Percentiles rank a stretch among this genome's conserved stretches.
Conservation (phyloP, 2,113 vertebrate species). For the Carlito syrichta region DNA sequence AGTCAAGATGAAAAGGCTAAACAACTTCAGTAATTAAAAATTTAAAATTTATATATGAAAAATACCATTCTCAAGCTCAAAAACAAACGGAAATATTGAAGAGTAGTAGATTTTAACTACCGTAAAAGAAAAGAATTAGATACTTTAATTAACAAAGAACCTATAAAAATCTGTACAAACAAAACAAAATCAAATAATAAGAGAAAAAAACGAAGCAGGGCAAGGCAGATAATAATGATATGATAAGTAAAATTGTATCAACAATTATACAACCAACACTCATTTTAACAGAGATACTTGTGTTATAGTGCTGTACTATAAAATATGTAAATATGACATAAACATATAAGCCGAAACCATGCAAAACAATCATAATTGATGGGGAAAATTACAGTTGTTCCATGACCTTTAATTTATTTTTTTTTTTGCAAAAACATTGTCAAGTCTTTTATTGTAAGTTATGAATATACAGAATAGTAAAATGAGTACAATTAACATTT, state of each 20-base stretch:
- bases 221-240: neutral
- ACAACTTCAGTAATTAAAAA: neutral
- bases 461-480: neutral
- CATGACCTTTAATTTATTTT: neutral
- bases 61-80: neutral
- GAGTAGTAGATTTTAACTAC: neutral
- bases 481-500: neutral
- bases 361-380: neutral
- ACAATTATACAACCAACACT: neutral
- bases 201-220: neutral
- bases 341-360: neutral
- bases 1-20: neutral
- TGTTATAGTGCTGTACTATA: neutral
- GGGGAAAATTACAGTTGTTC: neutral
- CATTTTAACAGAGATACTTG: neutral
- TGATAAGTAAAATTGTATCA: neutral
- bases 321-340: no score
- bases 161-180: neutral
- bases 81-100: conserved; percentile 4
- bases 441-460: neutral
- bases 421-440: neutral
- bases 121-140: neutral
- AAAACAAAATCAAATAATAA: neutral
- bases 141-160: neutral
- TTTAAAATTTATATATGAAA: neutral